Evolutionary conservation across 2,888 invertebrate species (phyloP).

Genomic region (Aromia moschata): DNA sequence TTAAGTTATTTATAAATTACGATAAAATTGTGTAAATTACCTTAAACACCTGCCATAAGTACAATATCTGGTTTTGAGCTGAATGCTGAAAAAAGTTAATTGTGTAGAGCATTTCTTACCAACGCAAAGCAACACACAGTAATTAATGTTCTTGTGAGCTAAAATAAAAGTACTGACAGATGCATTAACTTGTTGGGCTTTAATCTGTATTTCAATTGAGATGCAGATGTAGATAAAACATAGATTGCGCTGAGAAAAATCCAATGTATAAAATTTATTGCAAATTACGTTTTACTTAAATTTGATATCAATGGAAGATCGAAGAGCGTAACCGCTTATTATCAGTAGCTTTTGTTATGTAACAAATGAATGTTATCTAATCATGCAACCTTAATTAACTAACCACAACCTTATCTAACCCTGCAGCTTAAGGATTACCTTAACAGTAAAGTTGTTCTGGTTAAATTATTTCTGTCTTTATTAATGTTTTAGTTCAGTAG

Average conservation of each 20-base stretch:
- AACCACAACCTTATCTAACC: too few species aligned
- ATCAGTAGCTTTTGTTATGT: background rate
- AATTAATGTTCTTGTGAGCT: conserved; percentile 55
- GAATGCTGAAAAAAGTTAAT: conserved; percentile 18
- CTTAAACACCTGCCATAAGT: conserved; percentile 15
- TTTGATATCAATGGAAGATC: conserved; percentile 7
- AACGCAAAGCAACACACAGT: conserved; percentile 36
- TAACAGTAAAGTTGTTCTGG: too few species aligned
- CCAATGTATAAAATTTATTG: conserved; percentile 39
- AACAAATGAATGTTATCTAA: too few species aligned
- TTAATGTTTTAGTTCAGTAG: too few species aligned
- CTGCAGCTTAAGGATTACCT: too few species aligned
- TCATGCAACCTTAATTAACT: too few species aligned
- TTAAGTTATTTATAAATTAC: too few species aligned
- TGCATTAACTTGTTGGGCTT: conserved; percentile 56
- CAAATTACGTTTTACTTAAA: conserved; percentile 34
- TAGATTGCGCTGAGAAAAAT: conserved; percentile 49
- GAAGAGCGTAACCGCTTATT: background rate
- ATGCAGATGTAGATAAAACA: conserved; percentile 53
- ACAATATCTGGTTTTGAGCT: conserved; percentile 17
- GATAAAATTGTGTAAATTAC: conserved; percentile 11
- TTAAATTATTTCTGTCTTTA: too few species aligned
- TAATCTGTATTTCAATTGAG: conserved; percentile 56
- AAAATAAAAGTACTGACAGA: conserved; percentile 56
- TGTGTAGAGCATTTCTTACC: conserved; percentile 17